Evolutionary conservation across 2,888 invertebrate genomes (phyloP), one percentile per base, ranked within the genome.

Genomic region (Nymphalis polychloros): DNA sequence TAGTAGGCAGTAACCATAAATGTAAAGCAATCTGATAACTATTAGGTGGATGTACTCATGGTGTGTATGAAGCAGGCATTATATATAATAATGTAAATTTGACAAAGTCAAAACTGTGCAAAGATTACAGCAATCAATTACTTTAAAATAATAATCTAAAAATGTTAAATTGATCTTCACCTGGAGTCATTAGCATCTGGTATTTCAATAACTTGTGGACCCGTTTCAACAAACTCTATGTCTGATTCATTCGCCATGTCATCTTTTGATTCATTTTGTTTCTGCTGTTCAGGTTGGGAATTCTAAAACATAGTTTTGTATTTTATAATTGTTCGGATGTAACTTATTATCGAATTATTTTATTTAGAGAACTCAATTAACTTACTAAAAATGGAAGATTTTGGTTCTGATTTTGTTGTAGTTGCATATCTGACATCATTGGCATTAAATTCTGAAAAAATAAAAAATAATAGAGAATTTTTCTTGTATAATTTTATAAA

Each of bases 151-250:
- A 41, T 41, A 4, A 13, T 13, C 10, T 41, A 4, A 57, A 48
- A 57, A 31, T 31, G 27, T 31, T 31, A 6, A 52, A 64, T 7
- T 35, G 62, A 17, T 63, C 68, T 53, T 76, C 72, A 93, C 93
- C 93, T 90, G 62, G 93, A 93, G 78, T 93, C 93, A 73, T 92
- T 93, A 8, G 90, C 93, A 65, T 93, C 93, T 1, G 91, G 91
- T 80, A 93, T 93, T 78, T 95, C 94, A 78, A 95, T 95, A 74
- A 95, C 95, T 77, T 94, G 94, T 1, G 93, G 93, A 57, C 94
- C 93, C 59, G 94, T 93, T 77, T 95, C 94, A 50, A 95, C 93
- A 80, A 95, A 94, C 81, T 95, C 94, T 67, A 95, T 94, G 79
- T 95, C 95, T 1, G 95, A 95, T 79, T 94, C 95, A 70, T 93